Evolutionary conservation across 2,888 invertebrate genomes (phyloP).

Genomic region (Gryllus longicercus): DNA sequence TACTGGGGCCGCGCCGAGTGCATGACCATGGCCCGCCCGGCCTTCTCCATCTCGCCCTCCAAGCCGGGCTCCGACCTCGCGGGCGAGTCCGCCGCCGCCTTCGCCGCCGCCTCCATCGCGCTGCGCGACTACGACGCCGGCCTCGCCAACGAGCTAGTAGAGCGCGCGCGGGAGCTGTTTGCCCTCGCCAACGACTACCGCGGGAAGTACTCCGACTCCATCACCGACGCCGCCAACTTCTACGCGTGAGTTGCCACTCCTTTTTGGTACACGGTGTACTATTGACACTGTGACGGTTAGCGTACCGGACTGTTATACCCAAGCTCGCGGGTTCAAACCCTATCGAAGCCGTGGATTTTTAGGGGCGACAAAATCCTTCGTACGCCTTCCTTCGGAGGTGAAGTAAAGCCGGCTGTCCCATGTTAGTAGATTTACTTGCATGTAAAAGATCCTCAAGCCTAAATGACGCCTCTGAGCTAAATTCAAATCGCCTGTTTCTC

Average conservation of each 20-base stretch:
- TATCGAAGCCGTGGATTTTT: no score
- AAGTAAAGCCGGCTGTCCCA: no score
- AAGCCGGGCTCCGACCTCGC: constrained; percentile 43
- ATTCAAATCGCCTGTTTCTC: no score
- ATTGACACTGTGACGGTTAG: no score
- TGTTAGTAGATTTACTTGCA: no score
- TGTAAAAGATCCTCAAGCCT: no score
- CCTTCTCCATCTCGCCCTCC: constrained; percentile 35
- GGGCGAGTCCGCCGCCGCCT: constrained; percentile 46
- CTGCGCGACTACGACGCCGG: constrained; percentile 39
- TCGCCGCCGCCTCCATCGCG: constrained; percentile 43
- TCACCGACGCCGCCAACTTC: constrained; percentile 24
- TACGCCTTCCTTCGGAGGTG: no score
- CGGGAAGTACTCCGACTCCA: constrained; percentile 37
- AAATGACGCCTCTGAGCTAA: no score
- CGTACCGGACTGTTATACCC: no score
- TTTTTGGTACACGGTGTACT: no score
- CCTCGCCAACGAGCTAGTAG: constrained; percentile 36
- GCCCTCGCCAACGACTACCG: constrained; percentile 38
- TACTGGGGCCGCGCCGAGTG: constrained; percentile 45
- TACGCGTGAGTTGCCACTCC: background rate
- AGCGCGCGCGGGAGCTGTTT: constrained; percentile 37
- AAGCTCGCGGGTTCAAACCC: no score
- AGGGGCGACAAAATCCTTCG: no score
- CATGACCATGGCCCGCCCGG: constrained; percentile 42